Conservation (phyloP, 2,113 vertebrate genomes). For the Perca flavescens region DNA sequence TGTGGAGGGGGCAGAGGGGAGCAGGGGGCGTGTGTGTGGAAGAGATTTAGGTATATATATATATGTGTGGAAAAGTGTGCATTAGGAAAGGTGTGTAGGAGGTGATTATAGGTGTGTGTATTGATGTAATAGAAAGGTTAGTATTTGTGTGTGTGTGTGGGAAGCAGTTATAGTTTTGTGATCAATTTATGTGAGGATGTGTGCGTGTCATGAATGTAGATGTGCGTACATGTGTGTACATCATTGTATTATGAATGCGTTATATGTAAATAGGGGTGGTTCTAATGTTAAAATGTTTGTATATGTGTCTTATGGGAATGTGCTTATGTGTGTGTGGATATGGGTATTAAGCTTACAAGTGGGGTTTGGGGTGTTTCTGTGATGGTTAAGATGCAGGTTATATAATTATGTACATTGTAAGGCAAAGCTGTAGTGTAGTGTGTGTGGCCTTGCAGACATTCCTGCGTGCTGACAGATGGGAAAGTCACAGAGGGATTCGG, state of each 20-base stretch:
- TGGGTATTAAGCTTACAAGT: neutral
- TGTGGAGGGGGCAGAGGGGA: conserved; percentile 62
- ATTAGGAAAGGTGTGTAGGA: neutral
- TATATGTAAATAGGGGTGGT: neutral
- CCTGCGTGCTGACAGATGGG: conserved; percentile 51
- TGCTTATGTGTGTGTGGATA: neutral
- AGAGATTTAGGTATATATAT: conserved; percentile 23
- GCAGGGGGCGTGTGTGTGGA: conserved; percentile 22
- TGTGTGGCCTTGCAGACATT: conserved; percentile 12
- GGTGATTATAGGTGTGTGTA: neutral
- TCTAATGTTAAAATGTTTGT: neutral
- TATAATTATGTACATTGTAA: neutral
- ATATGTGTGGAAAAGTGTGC: conserved; percentile 18
- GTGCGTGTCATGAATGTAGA: neutral
- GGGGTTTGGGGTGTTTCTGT: conserved; percentile 2
- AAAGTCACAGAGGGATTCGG: conserved; percentile 36
- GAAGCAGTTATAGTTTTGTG: neutral
- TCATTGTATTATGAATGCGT: neutral
- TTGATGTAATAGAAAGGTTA: neutral
- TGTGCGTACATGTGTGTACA: neutral
- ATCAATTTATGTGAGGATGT: neutral
- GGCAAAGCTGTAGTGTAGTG: neutral
- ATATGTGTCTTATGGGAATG: neutral
- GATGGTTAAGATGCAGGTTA: neutral
- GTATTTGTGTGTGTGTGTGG: neutral